Percentiles rank a stretch among this genome's conserved stretches.
Evolutionary conservation across 2,888 invertebrate species (phyloP).

Genomic region (Yponomeuta evonymella): DNA sequence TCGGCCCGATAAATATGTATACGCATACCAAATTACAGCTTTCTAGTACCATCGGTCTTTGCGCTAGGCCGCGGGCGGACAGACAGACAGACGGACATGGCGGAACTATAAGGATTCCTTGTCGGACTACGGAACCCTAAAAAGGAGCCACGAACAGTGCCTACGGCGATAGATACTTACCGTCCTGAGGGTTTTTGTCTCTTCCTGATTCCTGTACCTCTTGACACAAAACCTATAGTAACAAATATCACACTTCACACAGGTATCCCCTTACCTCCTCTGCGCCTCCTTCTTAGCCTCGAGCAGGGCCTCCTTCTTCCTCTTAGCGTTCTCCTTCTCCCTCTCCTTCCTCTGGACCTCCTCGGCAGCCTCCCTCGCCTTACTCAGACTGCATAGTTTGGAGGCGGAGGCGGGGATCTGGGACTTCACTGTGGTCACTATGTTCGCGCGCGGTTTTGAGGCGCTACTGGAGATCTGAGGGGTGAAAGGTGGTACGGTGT

Average conservation of each 20-base stretch:
- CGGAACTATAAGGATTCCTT: too few relatives aligned
- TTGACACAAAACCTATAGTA: too few relatives aligned
- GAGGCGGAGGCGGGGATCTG: constrained; percentile 41
- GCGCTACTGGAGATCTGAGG: constrained; percentile 50
- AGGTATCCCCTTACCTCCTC: constrained; percentile 48
- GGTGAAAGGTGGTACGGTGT: neutral
- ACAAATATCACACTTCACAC: too few relatives aligned
- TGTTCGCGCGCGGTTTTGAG: constrained; percentile 44
- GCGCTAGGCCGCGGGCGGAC: too few relatives aligned
- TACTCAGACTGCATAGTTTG: constrained; percentile 40
- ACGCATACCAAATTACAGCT: too few relatives aligned
- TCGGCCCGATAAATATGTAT: too few relatives aligned
- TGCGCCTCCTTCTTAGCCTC: constrained; percentile 76
- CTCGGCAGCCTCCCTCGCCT: constrained; percentile 45
- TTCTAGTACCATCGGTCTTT: too few relatives aligned
- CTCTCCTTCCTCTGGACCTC: constrained; percentile 47
- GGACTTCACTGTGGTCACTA: constrained; percentile 36
- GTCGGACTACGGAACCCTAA: too few relatives aligned
- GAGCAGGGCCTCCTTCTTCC: constrained; percentile 77
- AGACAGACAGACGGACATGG: too few relatives aligned
- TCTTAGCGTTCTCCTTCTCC: constrained; percentile 70
- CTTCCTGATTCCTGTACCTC: neutral
- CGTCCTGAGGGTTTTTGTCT: neutral
- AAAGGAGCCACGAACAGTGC: too few relatives aligned
- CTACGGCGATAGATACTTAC: too few relatives aligned